phyloP scores from a whole-genome alignment of 2,113 vertebrate species.

The Callospermophilus lateralis region DNA sequence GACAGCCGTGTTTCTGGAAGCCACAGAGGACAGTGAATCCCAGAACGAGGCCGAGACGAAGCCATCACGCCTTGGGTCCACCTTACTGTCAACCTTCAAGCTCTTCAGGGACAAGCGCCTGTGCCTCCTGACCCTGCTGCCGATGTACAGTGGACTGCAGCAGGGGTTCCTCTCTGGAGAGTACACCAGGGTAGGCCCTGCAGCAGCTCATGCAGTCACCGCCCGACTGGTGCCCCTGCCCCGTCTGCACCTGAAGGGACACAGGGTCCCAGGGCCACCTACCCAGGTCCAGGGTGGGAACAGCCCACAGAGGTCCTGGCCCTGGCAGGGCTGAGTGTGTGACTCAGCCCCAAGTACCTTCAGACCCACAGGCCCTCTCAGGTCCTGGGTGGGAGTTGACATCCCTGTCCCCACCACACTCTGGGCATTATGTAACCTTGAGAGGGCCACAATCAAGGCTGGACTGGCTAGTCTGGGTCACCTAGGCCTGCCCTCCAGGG shows the following conservation, averaged over 20 bases:
- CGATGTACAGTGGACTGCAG: slow-evolving; percentile 96
- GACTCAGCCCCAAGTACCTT: background rate
- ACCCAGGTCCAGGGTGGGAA: too few species aligned
- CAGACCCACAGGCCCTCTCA: background rate
- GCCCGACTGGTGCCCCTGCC: too few species aligned
- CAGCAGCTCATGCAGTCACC: too few species aligned
- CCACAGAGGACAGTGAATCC: slow-evolving; percentile 84
- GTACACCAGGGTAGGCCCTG: slow-evolving; percentile 93
- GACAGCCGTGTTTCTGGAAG: slow-evolving; percentile 92
- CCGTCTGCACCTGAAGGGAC: too few species aligned
- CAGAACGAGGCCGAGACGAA: slow-evolving; percentile 81
- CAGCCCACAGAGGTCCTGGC: too few species aligned
- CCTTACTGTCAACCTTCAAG: slow-evolving; percentile 92
- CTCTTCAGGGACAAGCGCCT: slow-evolving; percentile 92
- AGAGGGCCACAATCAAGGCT: background rate
- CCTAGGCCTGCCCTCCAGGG: background rate
- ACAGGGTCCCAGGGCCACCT: too few species aligned
- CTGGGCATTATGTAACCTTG: background rate
- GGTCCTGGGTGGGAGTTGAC: background rate
- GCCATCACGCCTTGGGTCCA: slow-evolving; percentile 86
- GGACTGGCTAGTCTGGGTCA: fast-evolving
- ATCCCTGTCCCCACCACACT: too few species aligned
- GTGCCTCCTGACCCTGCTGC: slow-evolving; percentile 93
- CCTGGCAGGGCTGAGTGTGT: too few species aligned
- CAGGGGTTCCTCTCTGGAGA: slow-evolving; percentile 97